Base-by-base conservation (phyloP, 2,797 vertebrate genomes). In the Hydrolagus colliei region DNA sequence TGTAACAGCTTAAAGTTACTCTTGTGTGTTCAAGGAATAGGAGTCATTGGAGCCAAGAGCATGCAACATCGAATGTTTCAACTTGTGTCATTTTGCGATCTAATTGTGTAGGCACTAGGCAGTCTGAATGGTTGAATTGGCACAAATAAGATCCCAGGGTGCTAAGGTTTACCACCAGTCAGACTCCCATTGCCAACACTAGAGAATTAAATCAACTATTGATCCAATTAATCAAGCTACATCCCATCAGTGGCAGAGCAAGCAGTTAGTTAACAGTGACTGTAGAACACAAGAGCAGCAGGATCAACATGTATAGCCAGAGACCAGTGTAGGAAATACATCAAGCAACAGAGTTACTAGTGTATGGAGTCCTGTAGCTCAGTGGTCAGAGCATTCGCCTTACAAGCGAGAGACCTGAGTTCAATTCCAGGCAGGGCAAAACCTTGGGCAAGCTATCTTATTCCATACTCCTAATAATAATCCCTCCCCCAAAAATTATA, bases 51-150 rank as follows among this genome's bases (percentile, higher is more conserved):
- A 74, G 41, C 1, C 73, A 77, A 61, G 75, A 59, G 41, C 41
- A 52, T 52, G 20, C 52, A 12, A 77, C 52, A 20, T n/a, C 20
- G 20, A 11, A 52, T 52, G n/a, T 72, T 59, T 8, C 75, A 61
- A 16, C 8, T 41, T 52, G 27, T 13, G 12, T 9, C 20, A 41
- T 7, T 74, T 74, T 16, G 32, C 89, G 88, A 90, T 88, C 87
- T 89, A 63, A 88, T 87, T 89, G 87, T 90, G 90, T 86, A 88
- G 76, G 41, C 6, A 52, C 90, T 86, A 88, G 76, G 41, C 6
- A 52, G 6, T 59, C 86, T 86, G 22, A 73, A 35, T 71, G 35
- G 86, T 62, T 82, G 62, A 88, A 68, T 87, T 59, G 87, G 76
- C n/a, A 68, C 20, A 86, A 90, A 87, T 75, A 73, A 68, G 86